phyloP scores from a whole-genome alignment of 2,888 invertebrate genomes.

The Odontocerum albicorne region DNA sequence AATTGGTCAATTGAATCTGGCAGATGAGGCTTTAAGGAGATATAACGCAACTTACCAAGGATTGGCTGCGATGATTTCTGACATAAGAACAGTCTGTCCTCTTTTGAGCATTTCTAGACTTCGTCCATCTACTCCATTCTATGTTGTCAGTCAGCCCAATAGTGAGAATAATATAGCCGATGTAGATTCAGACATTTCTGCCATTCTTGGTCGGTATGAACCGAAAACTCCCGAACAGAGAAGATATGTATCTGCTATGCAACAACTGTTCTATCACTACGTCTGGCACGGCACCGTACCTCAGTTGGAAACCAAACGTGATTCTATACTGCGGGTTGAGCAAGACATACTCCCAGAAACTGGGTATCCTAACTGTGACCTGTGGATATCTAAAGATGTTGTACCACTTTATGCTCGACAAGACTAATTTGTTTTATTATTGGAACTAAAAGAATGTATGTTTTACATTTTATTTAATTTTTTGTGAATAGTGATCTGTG shows the following conservation, averaged over 20 bases:
- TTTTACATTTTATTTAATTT: too few species aligned
- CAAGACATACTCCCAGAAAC: constrained; percentile 68
- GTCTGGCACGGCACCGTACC: constrained; percentile 75
- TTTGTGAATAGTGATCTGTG: too few species aligned
- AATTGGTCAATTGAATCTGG: constrained; percentile 64
- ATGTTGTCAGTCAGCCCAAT: constrained; percentile 70
- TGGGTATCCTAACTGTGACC: constrained; percentile 73
- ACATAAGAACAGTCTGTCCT: constrained; percentile 79
- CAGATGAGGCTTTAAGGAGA: constrained; percentile 62
- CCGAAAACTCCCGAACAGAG: constrained; percentile 73
- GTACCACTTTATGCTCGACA: constrained; percentile 53
- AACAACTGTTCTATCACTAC: constrained; percentile 79
- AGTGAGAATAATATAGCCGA: constrained; percentile 53
- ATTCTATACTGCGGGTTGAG: constrained; percentile 65
- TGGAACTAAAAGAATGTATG: too few species aligned
- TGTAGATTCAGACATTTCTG: constrained; percentile 71
- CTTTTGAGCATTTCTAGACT: constrained; percentile 66
- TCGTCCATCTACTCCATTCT: constrained; percentile 68
- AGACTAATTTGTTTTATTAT: too few species aligned
- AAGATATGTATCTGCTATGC: constrained; percentile 76
- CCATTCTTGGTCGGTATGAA: constrained; percentile 76
- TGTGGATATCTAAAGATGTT: constrained; percentile 74
- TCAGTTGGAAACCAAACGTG: constrained; percentile 57
- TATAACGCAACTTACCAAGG: constrained; percentile 73
- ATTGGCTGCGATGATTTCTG: constrained; percentile 72